Evolutionary conservation across 2,888 invertebrate genomes (phyloP), one percentile per base, ranked within the genome.

Genomic region (Hyles lineata): DNA sequence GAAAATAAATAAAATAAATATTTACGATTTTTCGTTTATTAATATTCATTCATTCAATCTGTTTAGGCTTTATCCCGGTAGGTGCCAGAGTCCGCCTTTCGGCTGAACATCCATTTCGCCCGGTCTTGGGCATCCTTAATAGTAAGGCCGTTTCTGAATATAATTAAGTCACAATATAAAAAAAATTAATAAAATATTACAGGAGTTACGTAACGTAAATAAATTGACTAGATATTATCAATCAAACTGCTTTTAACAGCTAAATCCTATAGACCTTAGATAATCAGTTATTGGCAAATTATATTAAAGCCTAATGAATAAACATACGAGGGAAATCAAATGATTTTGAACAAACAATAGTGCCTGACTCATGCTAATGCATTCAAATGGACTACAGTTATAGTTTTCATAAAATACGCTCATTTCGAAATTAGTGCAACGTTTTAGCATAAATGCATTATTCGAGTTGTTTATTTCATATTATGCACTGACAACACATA

Each of bases 271-370:
- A 63, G 35, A 17, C n/a, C 17, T 32, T 35, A 63, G 63, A 8
- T 63, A 63, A 63, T 63, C 63, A 63, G 32, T 63, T 63, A 63
- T 63, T 63, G 32, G 43, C 21, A 8, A 63, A 63, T 63, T 21
- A 63, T 63, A 63, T 63, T 63, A 63, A 63, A 35, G 63, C 63
- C 32, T 63, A 35, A 63, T 63, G 35, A 63, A 63, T 63, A 63
- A 63, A 63, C 63, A 63, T 35, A 63, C 63, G 35, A 23, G 35
- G 62, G 17, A 63, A 63, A 63, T 35, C 32, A 63, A 63, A 25
- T 23, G 63, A 63, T 32, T 63, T 19, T 35, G 6, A 19, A 32
- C 35, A 63, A 63, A 63, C 63, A 63, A 63, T 35, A 35, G 63
- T 7, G 32, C 63, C 63, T 63, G 35, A 63, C 25, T 63, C 63